Evolutionary conservation across 1,140 invertebrate species (phyloP), one percentile per base, ranked within the genome.

Genomic region (Caerostris darwini): DNA sequence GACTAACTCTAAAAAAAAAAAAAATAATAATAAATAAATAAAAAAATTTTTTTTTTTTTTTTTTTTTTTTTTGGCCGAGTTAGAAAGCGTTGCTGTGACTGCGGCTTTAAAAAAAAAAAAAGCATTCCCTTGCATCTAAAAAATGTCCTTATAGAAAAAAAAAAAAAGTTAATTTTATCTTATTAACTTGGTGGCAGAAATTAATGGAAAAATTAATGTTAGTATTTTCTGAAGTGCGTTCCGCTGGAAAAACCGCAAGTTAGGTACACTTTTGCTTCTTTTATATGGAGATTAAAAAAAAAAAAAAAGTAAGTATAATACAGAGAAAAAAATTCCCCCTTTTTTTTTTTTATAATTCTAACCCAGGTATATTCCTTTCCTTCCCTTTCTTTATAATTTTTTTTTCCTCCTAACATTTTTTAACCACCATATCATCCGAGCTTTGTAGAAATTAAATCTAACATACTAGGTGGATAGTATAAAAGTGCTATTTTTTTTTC

Each of bases 141-240:
- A 94, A 94, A 94, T 81, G 56, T 53, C 92, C 64, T 53, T 59
- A 71, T 54, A 93, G 34, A 34, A 34, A 34, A 34, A 34, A 34
- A 34, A 94, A 94, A 93, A 94, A 94, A 94, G 77, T 82, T 94
- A 94, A 94, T 94, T 94, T 90, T 94, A 94, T 94, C 93, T 94
- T 94, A 94, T 94, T 94, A 94, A 94, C 93, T 94, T 90, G 93
- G 93, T 90, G 93, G 93, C 93, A 94, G 86, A 94, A 94, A 94
- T 94, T 94, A 94, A 94, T 94, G 93, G 93, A 94, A 94, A 94
- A 94, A 94, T 94, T 94, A 94, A 94, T 94, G 93, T 77, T 90
- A 85, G 93, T 94, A 90, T 94, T 94, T 94, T 94, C 93, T 90
- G 93, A 85, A 90, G 93, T 85, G 61, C 88, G 59, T 83, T 69